Percentiles rank a stretch among this genome's conserved stretches.
Evolutionary conservation across 2,888 invertebrate species (phyloP).

Genomic region (Drosophila tripunctata): DNA sequence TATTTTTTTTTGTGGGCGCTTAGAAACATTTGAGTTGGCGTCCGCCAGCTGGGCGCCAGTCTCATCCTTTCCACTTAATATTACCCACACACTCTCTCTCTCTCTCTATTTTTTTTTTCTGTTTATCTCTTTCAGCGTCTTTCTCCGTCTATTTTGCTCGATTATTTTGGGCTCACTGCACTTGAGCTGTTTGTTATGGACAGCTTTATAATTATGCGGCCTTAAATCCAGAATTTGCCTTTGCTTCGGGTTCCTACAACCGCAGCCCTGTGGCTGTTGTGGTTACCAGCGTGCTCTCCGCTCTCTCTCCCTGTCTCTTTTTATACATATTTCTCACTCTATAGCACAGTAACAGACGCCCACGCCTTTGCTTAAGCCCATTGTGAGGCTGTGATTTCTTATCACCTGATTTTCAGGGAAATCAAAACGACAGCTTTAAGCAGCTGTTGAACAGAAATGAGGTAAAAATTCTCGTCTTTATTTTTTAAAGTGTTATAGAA

Average conservation of each 20-base stretch:
- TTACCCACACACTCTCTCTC: slow-evolving; percentile 3
- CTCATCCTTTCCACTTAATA: slow-evolving; percentile 22
- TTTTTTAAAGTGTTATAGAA: too few relatives aligned
- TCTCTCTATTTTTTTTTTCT: too few relatives aligned
- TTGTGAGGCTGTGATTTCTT: slow-evolving; percentile 30
- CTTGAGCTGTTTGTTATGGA: slow-evolving; percentile 51
- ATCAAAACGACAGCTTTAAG: slow-evolving; percentile 24
- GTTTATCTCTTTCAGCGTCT: background rate
- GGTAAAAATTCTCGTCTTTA: background rate
- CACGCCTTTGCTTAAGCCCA: background rate
- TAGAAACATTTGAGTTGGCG: slow-evolving; percentile 52
- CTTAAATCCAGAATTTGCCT: slow-evolving; percentile 12
- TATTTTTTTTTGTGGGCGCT: slow-evolving; percentile 13
- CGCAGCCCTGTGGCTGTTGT: slow-evolving; percentile 37
- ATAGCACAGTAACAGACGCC: background rate
- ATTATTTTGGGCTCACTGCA: slow-evolving; percentile 44
- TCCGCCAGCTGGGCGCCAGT: slow-evolving; percentile 69
- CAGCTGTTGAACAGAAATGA: background rate
- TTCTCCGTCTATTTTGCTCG: background rate
- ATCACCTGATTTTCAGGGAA: slow-evolving; percentile 40
- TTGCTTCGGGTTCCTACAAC: slow-evolving; percentile 17
- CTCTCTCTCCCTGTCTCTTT: background rate
- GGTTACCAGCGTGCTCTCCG: background rate
- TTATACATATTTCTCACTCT: background rate
- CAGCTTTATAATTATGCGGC: slow-evolving; percentile 61